Conservation (phyloP, 2,888 invertebrate species). For the Cryptocephalus moraei region DNA sequence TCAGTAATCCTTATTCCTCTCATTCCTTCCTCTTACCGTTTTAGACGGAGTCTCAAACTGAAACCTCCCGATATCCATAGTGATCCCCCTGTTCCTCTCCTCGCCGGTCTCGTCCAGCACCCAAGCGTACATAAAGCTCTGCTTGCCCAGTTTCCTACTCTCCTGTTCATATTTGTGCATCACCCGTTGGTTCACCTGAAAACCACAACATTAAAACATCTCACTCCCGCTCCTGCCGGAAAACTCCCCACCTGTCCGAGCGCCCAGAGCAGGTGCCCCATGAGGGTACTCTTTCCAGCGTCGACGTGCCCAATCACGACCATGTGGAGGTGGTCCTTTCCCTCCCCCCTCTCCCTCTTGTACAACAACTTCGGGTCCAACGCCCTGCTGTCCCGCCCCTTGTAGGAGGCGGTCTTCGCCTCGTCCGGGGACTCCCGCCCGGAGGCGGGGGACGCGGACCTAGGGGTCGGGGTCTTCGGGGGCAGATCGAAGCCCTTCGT, state of each 20-base stretch:
- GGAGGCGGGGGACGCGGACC: slow-evolving; percentile 59
- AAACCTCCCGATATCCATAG: slow-evolving; percentile 95
- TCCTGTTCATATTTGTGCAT: slow-evolving; percentile 98
- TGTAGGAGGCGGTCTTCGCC: slow-evolving; percentile 26
- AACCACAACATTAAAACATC: not conserved
- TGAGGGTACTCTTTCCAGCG: slow-evolving; percentile 93
- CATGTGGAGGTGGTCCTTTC: slow-evolving; percentile 81
- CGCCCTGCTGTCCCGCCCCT: slow-evolving; percentile 41
- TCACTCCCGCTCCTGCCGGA: not conserved
- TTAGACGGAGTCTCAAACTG: slow-evolving; percentile 85
- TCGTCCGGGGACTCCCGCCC: slow-evolving; percentile 46
- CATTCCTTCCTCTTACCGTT: slow-evolving; percentile 30
- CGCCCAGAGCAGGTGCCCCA: slow-evolving; percentile 87
- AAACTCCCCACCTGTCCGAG: slow-evolving; percentile 54
- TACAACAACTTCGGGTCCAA: slow-evolving; percentile 53
- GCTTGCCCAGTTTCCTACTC: slow-evolving; percentile 93
- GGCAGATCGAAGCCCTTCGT: slow-evolving; percentile 52
- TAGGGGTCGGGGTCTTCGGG: slow-evolving; percentile 43
- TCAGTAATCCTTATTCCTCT: too few species aligned
- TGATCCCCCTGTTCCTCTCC: slow-evolving; percentile 91
- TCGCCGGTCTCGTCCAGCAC: slow-evolving; percentile 98
- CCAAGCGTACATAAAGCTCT: slow-evolving; percentile 98
- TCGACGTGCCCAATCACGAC: slow-evolving; percentile 96
- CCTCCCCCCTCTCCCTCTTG: slow-evolving; percentile 62
- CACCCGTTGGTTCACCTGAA: slow-evolving; percentile 60